Base-by-base conservation (phyloP, 2,888 invertebrate genomes). In the Linhomoeus sp. region DNA sequence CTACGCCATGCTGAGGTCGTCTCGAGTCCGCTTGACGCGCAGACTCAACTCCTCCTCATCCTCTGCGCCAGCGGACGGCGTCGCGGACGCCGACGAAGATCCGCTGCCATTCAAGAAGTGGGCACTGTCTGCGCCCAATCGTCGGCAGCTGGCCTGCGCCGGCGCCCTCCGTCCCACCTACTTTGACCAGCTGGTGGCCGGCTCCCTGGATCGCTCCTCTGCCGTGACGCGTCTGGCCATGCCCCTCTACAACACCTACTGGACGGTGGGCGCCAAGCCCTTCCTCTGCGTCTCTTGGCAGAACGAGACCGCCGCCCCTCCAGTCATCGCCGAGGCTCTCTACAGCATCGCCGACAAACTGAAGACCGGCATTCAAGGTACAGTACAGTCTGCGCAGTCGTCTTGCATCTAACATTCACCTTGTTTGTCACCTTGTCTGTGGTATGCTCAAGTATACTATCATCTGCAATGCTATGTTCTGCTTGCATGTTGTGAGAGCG, bases 1-100 rank as follows among this genome's bases (percentile, higher is more conserved):
- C 47, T 82, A 83, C 62, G 79, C 80, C 62, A 79, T 79, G 41
- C 70, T 87, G 40, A 72, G 80, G 61, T 79, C 77, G 54, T 80
- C 78, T 55, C 74, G 83, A 60, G 78, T 77, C 60, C 79, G 83
- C 61, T 70, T 83, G 51, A 80, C 81, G 29, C 29, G 29, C 29
- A 12, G 29, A 29, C 29, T 9, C 7, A 5, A 5, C 36, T 3
- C 44, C 35, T 46, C 12, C 36, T 46, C 43, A 20, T 37, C 24
- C 17, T 47, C 5, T 5, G 15, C n/a, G 33, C 19, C 19, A 45
- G 46, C 37, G 37, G 29, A 24, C 24, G 17, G 33, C 25, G 43
- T 26, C 7, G 14, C 43, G 20, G 29, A 5, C 29, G 29, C 29
- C 7, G 29, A 5, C 29, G 29, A 29, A 12, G 7, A 29, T 5